Percentiles rank a stretch among this genome's conserved stretches.
Evolutionary conservation across 1,140 invertebrate genomes (phyloP).

Genomic region (Oryctes rhinoceros): DNA sequence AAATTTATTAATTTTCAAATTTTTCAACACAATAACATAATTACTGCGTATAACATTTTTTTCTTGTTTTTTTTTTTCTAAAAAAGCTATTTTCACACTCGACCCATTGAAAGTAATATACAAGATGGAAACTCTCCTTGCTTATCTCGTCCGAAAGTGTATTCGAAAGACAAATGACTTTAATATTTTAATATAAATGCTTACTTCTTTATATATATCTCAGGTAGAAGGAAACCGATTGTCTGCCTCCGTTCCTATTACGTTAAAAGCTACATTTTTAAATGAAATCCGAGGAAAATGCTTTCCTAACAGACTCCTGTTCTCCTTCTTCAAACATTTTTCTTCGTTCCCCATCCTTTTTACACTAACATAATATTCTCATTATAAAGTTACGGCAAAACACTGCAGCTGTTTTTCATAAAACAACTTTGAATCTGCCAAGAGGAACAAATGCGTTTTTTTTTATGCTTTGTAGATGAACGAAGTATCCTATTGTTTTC

Average conservation of each 20-base stretch:
- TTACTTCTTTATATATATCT: constrained; percentile 5
- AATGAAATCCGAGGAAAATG: constrained; percentile 3
- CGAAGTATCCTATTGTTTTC: too few species aligned
- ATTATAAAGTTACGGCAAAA: neutral
- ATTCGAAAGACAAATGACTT: neutral
- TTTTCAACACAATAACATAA: too few species aligned
- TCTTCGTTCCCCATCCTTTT: neutral
- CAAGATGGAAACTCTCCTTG: neutral
- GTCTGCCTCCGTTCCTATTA: neutral
- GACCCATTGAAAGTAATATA: neutral
- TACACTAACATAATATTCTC: constrained; percentile 8
- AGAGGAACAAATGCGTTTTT: too few species aligned
- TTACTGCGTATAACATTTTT: too few species aligned
- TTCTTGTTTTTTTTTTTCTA: too few species aligned
- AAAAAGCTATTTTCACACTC: too few species aligned
- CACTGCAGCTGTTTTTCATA: too few species aligned
- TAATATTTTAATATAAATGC: constrained; percentile 1
- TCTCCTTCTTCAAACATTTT: neutral
- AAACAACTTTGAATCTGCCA: too few species aligned
- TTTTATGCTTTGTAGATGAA: too few species aligned
- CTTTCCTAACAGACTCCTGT: neutral
- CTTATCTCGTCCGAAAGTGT: neutral
- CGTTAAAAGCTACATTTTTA: constrained; percentile 8
- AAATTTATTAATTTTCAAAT: too few species aligned
- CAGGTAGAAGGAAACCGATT: constrained; percentile 3